Base-by-base conservation (phyloP, 2,797 vertebrate genomes). In the Enteromius radiatus region DNA sequence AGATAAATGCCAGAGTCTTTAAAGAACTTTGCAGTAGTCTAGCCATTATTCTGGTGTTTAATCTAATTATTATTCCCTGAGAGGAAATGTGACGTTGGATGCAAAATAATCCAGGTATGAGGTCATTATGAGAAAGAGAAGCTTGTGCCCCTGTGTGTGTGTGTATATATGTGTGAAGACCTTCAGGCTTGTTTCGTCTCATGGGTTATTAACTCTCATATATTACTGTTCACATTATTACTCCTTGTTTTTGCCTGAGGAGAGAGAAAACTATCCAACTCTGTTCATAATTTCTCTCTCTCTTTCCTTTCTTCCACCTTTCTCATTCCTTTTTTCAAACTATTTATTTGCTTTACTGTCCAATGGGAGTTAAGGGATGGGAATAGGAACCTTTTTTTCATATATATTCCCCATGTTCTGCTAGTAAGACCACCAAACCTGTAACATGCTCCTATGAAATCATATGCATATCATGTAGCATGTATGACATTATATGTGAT, bases 191-290 rank as follows among this genome's bases (percentile, higher is more conserved):
- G 65, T 65, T 75, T 83, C 26, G 67, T 82, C 76, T 64, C 36
- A 8, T 63, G 54, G 43, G 67, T 83, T 84, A 41, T 87, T 80
- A 84, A 70, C 63, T 31, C 52, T 76, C 59, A 47, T 76, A 43
- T 61, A 59, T 80, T 84, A 77, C 65, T 64, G 33, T 31, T 86
- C n/a, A 71, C 52, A 61, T 31, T 73, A 83, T 86, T 71, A 56
- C 33, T 67, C 36, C 70, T 84, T n/a, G 70, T 77, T 69, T 80
- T 83, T n/a, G 59, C 84, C 86, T 47, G 59, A 64, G 82, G 84
- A 79, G 26, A 77, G 28, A 73, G 68, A 86, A 86, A 80, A 36
- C 8, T 23, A 84, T 82, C 65, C 65, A 68, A 73, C 64, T 80
- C 17, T 15, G 17, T 67, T 28, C 63, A 54, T n/a, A 68, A 8